A percentile compares a stretch with the other conserved stretches of the same genome.
Evolutionary conservation across 2,797 vertebrate species (phyloP).

Genomic region (Buceros bicornis): DNA sequence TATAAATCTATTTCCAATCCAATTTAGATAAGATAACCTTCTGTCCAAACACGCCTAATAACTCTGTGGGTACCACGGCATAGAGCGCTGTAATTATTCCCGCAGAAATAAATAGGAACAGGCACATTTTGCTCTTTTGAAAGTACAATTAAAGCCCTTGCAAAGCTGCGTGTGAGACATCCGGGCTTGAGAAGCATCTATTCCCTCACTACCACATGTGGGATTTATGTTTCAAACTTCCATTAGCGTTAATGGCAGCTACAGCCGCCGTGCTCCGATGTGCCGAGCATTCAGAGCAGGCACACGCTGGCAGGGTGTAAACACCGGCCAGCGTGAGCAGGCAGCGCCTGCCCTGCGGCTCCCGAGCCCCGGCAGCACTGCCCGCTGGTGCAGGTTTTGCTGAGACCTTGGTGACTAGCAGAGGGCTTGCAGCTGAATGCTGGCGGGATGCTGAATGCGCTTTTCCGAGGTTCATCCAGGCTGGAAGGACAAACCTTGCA

Average conservation of each 20-base stretch:
- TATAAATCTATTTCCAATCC: slow-evolving; percentile 42
- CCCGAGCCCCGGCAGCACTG: background rate
- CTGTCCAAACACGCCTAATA: slow-evolving; percentile 38
- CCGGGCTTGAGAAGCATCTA: background rate
- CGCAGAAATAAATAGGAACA: slow-evolving; percentile 37
- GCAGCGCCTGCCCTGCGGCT: background rate
- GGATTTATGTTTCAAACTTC: slow-evolving; percentile 28
- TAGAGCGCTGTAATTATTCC: background rate
- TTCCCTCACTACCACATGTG: background rate
- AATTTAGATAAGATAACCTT: slow-evolving; percentile 60
- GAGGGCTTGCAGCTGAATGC: background rate
- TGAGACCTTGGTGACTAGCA: background rate
- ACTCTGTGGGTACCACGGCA: background rate
- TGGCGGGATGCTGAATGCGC: background rate
- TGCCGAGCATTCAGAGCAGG: background rate
- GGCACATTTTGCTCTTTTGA: background rate
- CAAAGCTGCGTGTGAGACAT: background rate
- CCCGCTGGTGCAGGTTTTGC: background rate
- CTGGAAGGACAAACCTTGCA: slow-evolving; percentile 39
- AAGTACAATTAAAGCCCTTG: slow-evolving; percentile 27
- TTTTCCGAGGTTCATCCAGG: background rate
- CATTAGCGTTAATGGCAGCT: slow-evolving; percentile 64
- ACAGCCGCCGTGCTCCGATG: background rate
- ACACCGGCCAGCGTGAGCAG: background rate
- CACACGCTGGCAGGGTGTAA: fast-evolving